Percentiles rank a stretch among this genome's conserved stretches.
phyloP scores from a whole-genome alignment of 2,113 vertebrate genomes.

The Eptesicus fuscus region DNA sequence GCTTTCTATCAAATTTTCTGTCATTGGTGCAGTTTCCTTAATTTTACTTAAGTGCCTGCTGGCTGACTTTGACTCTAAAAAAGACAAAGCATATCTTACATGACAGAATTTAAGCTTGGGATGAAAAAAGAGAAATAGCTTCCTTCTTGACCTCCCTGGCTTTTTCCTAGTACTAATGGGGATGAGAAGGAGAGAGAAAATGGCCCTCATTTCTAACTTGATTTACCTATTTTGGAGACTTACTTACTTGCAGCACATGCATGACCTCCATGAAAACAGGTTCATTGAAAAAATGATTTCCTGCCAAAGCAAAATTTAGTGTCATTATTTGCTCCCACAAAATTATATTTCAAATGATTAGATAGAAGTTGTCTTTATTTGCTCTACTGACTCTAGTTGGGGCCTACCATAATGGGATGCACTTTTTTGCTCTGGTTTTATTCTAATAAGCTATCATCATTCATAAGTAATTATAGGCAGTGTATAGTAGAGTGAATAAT shows the following conservation, averaged over 20 bases:
- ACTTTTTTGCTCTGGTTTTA: constrained; percentile 31
- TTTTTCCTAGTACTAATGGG: constrained; percentile 14
- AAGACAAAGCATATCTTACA: constrained; percentile 20
- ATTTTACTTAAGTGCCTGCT: constrained; percentile 59
- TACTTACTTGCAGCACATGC: constrained; percentile 38
- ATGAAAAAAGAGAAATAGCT: constrained; percentile 12
- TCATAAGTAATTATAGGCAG: background rate
- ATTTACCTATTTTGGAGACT: constrained; percentile 22
- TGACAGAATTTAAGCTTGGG: constrained; percentile 39
- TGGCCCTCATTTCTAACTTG: background rate
- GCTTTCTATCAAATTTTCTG: constrained; percentile 53
- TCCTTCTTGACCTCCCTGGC: constrained; percentile 20
- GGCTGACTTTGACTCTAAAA: constrained; percentile 54
- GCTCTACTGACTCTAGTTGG: background rate
- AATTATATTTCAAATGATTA: constrained; percentile 9
- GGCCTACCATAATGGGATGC: background rate
- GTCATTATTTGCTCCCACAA: background rate
- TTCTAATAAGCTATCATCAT: constrained; percentile 17
- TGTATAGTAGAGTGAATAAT: constrained; percentile 2
- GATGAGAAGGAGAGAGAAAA: background rate
- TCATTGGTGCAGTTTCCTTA: constrained; percentile 45
- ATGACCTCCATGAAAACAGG: background rate
- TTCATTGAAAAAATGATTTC: background rate
- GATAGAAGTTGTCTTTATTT: constrained; percentile 30
- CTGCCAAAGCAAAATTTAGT: constrained; percentile 9